Base-by-base conservation (phyloP, 2,888 invertebrate genomes). In the Sarcophaga carnaria region DNA sequence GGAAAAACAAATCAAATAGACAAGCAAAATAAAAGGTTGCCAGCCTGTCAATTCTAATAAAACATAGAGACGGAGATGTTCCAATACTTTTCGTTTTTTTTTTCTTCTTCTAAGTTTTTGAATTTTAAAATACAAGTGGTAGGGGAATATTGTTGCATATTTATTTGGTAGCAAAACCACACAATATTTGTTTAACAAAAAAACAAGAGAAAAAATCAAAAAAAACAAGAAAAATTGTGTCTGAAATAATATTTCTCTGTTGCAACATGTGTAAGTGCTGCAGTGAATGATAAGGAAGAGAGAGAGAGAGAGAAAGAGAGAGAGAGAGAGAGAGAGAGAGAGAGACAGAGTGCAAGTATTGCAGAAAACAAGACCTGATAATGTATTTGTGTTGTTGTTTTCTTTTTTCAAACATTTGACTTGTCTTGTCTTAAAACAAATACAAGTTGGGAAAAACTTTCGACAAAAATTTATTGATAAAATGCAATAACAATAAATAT, bases 401-500 rank as follows among this genome's bases (percentile, higher is more conserved):
- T 66, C 60, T 47, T 17, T 63, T 49, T 64, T 54, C 59, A 8
- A 12, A 63, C 10, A 63, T 82, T 82, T 77, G 77, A 78, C 78
- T 78, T 83, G 78, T 67, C 78, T 78, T 67, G 72, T 72, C 37
- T 72, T 66, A 66, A 67, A 78, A 37, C 20, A 67, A 37, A 12
- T 54, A 69, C 60, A 83, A 83, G 66, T 59, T 83, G 62, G 67
- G 45, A 60, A 77, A 37, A 77, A 76, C 62, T 72, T 64, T 80
- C 37, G 17, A 60, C 12, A 60, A 62, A 69, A 83, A 81, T 74
- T 87, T 87, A 87, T 87, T 81, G 80, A 71, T 79, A 76, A 84
- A 87, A 87, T 80, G 60, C 81, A 84, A 87, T 75, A 87, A 81
- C 66, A 75, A 79, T n/a, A 72, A 49, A 54, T 74, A 78, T 78